Base-by-base conservation (phyloP, 2,113 vertebrate genomes). In the Furnarius figulus region DNA sequence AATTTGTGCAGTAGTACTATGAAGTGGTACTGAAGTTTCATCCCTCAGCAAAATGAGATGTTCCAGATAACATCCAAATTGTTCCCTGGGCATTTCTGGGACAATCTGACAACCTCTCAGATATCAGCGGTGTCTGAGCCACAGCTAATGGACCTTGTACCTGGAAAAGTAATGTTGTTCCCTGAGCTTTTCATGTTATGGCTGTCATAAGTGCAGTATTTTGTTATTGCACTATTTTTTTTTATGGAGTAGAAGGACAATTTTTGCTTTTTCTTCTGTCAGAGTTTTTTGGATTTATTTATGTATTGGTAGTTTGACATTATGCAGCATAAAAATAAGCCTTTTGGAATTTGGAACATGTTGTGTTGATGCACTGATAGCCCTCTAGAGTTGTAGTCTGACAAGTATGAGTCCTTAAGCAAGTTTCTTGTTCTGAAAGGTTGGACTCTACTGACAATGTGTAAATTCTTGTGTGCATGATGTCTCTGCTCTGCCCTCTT, bases 21-120 rank as follows among this genome's bases (percentile, higher is more conserved):
- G 75, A 86, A 94, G 76, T 59, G 49, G n/a, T 87, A 22, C 21
- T 50, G 46, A 28, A 46, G 71, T 83, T 87, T 71, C 39, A 92
- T 91, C n/a, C 66, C 82, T 83, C 63, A 85, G 50, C 55, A 93
- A 85, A 94, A 94, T 79, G 25, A 83, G 78, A 59, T 84, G 58
- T 81, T 61, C n/a, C 37, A 76, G 62, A 73, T 44, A 83, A 87
- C 83, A 85, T 63, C 24, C 44, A 61, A 18, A 67, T 83, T 84
- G 13, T 72, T 95, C 70, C 59, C 27, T 40, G 78, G 82, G 79
- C 67, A 40, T 86, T 91, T 55, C 61, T 40, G 52, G 85, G 47
- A 49, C 68, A 67, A 86, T 80, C 39, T 67, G 93, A 85, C 66
- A 87, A 71, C 19, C 6, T 90, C 40, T 74, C 68, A 40, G 63